These are phyloP conservation scores for Agrochola circellaris DNA, from an alignment of 2,888 invertebrate genomes.

Conservation along the genomic window DNA sequence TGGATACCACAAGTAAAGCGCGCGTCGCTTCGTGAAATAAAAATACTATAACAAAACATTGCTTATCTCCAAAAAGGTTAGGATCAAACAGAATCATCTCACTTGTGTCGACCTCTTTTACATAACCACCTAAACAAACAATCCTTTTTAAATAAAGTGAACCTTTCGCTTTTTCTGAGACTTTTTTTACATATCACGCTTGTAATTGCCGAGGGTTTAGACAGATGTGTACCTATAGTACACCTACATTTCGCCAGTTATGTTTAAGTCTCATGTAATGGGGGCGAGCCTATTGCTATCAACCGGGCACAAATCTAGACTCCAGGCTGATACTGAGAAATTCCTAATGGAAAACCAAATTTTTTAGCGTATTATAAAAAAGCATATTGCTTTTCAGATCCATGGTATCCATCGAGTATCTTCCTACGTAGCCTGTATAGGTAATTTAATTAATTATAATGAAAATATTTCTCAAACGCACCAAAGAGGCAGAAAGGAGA, in stretches of 20 bases:
- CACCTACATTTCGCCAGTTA: background rate
- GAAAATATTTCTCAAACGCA: no score
- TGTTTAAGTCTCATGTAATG: background rate
- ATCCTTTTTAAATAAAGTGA: slow-evolving; percentile 49
- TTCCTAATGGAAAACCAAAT: background rate
- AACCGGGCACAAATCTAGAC: background rate
- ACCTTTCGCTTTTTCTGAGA: slow-evolving; percentile 11
- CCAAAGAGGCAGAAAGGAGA: no score
- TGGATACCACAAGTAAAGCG: no score
- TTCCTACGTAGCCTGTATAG: no score
- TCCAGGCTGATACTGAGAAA: background rate
- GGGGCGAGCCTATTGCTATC: background rate
- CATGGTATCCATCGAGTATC: no score
- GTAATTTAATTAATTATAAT: no score
- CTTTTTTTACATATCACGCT: background rate
- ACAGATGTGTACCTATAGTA: background rate
- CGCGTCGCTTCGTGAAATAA: no score
- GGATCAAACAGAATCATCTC: slow-evolving; percentile 37
- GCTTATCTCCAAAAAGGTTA: slow-evolving; percentile 18
- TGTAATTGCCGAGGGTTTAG: background rate
- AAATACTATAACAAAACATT: background rate
- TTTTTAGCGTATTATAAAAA: no score
- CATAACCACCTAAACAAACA: slow-evolving; percentile 55
- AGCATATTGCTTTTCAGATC: no score
- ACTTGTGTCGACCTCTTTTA: slow-evolving; percentile 40